Conservation (phyloP, 2,113 vertebrate genomes). For the Neolamprologus toae region DNA sequence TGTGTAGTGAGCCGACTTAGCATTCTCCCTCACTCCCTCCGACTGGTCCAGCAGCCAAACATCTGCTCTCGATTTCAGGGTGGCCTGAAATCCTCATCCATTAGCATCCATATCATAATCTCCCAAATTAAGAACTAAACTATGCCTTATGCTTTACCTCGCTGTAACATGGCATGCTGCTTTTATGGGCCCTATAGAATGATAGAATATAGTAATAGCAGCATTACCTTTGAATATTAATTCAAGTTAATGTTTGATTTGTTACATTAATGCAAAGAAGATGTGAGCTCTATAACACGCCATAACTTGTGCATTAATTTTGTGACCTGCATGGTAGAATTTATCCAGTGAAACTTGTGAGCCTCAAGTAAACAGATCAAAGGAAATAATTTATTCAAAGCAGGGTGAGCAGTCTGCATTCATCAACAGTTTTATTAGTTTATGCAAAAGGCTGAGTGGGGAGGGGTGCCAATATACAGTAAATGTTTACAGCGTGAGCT, state of each 20-base stretch:
- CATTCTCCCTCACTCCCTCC: constrained; percentile 4
- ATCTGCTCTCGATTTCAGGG: constrained; percentile 66
- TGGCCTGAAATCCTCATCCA: constrained; percentile 53
- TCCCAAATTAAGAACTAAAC: constrained; percentile 43
- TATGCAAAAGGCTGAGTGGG: background rate
- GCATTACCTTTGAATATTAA: background rate
- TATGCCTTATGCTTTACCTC: background rate
- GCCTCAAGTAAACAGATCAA: background rate
- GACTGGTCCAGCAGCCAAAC: constrained; percentile 40
- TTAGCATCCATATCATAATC: constrained; percentile 62
- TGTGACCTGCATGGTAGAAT: background rate
- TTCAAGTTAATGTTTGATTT: background rate
- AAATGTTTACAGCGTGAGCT: background rate
- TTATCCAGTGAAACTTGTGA: background rate
- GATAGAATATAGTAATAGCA: background rate
- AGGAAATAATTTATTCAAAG: constrained; percentile 19
- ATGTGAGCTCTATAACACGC: background rate
- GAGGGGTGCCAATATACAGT: background rate
- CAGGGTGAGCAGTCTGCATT: background rate
- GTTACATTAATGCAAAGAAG: background rate
- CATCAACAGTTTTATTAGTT: constrained; percentile 6
- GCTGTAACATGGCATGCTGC: constrained; percentile 5
- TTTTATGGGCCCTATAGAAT: constrained; percentile 2
- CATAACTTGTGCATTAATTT: background rate
- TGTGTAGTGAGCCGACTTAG: constrained; percentile 27